A percentile compares a stretch with the other conserved stretches of the same genome.
phyloP scores from a whole-genome alignment of 2,888 invertebrate genomes.

The Muschampia plurimacula region DNA sequence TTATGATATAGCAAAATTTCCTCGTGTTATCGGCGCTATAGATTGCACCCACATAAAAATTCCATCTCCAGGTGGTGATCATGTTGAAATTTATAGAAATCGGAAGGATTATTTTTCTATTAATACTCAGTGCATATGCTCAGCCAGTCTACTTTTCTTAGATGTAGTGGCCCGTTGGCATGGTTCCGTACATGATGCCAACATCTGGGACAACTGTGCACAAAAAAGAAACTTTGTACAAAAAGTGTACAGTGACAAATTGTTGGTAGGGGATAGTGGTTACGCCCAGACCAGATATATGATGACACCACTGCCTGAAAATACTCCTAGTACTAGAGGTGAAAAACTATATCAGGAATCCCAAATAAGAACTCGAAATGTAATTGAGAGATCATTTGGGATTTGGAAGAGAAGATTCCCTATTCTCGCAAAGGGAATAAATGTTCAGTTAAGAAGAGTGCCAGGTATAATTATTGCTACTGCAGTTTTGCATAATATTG shows the following conservation, averaged over 20 bases:
- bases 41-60: constrained; percentile 43
- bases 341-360: constrained; percentile 36
- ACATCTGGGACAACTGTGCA: constrained; percentile 20
- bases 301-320: constrained; percentile 38
- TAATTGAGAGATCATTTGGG: constrained; percentile 41
- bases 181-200: constrained; percentile 28
- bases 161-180: constrained; percentile 34
- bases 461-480: constrained; percentile 15
- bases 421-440: constrained; percentile 10
- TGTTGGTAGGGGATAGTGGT: constrained; percentile 41
- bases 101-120: constrained; percentile 5
- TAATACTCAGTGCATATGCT: constrained; percentile 32
- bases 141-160: constrained; percentile 14
- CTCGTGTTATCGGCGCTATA: constrained; percentile 23
- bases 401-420: constrained; percentile 42
- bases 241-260: constrained; percentile 14
- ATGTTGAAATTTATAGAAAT: constrained; percentile 37
- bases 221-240: constrained; percentile 30
- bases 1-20: constrained; percentile 37
- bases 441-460: constrained; percentile 3
- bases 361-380: constrained; percentile 23
- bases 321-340: constrained; percentile 11
- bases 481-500: constrained; percentile 16
- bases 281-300: constrained; percentile 39
- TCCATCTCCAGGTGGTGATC: constrained; percentile 35